Base-by-base conservation (phyloP, 2,888 invertebrate genomes). In the Eupeodes luniger region DNA sequence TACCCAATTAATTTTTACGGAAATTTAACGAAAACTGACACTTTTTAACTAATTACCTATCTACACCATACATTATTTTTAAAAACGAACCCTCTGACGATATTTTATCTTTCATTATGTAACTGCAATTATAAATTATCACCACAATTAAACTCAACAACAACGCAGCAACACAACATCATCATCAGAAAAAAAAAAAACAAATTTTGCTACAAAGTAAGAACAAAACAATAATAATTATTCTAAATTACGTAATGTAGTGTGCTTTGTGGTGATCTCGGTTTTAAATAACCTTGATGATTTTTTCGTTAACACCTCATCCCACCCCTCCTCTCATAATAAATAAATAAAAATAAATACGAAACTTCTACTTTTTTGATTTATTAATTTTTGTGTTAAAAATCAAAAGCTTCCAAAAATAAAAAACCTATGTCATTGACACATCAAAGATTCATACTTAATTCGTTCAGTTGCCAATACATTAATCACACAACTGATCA, bases 131-230 rank as follows among this genome's bases (percentile, higher is more conserved):
- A 40, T 5, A 40, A 49, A 87, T 49, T 27, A 27, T 82, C 61
- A 87, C 80, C 75, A 87, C 79, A 83, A 87, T 83, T 87, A 87
- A 76, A 87, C 40, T 66, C 34, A 66, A 76, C 67, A 83, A 67
- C 75, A 70, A 47, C 27, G 3, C 27, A 27, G 27, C 27, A 27
- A 27, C 27, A 27, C 70, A 83, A 76, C 53, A 82, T 80, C 59
- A 70, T 53, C 49, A 75, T 82, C 81, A 36, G 19, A 19, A 19
- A 61, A 64, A 75, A 69, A 1, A 27, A 57, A 67, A 57, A 40
- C 0, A 3, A 3, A 3, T 4, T 27, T 27, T 27, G 27, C 64
- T 76, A 81, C 70, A 77, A 47, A 61, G 44, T 55, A 27, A 57
- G 40, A 55, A 64, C 55, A 57, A 77, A 57, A 76, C 62, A 77